Evolutionary conservation across 2,888 invertebrate genomes (phyloP), one percentile per base, ranked within the genome.

Genomic region (Caenorhabditis panamensis): DNA sequence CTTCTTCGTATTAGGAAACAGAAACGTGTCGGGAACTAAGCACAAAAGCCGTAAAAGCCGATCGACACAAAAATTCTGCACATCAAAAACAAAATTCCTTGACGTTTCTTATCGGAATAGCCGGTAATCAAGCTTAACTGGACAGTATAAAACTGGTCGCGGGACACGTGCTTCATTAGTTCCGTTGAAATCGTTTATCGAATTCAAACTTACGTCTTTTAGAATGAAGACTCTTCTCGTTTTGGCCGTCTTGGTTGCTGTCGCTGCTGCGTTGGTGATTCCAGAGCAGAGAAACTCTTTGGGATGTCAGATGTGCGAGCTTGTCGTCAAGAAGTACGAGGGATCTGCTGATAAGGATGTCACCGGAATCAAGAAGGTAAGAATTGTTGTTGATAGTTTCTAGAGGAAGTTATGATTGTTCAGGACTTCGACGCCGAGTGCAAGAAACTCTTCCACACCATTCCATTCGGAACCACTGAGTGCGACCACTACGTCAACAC

Each of bases 221-320:
- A 75, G 75, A 49, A 76, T 81, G 76, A 76, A 77, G 56, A 71
- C 81, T 16, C 72, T 77, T 53, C 68, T 81, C 26, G 69, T 80
- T 37, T 51, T 83, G 13, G 62, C 72, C 31, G 67, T 66, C 28
- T 37, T 81, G 20, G 73, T 79, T 26, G 78, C 80, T 20, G 82
- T 82, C 37, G 73, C 79, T 37, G 18, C 37, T 26, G 75, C 58
- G 26, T 36, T 79, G 20, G 82, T 75, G 16, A 31, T 73, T 26
- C 79, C 82, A 75, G 54, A 49, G 24, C 44, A 75, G 41, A 76
- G 54, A 67, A 81, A 62, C 66, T 71, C 77, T 16, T 16, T 77
- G 47, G 81, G 75, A 64, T 84, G 84, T 36, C 72, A 81, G 36
- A 82, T 84, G 82, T 84, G 84, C 59, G 81, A 82, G 61, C 56